Evolutionary conservation across 2,888 invertebrate genomes (phyloP), one percentile per base, ranked within the genome.

Genomic region (Leptinotarsa tumamoca): DNA sequence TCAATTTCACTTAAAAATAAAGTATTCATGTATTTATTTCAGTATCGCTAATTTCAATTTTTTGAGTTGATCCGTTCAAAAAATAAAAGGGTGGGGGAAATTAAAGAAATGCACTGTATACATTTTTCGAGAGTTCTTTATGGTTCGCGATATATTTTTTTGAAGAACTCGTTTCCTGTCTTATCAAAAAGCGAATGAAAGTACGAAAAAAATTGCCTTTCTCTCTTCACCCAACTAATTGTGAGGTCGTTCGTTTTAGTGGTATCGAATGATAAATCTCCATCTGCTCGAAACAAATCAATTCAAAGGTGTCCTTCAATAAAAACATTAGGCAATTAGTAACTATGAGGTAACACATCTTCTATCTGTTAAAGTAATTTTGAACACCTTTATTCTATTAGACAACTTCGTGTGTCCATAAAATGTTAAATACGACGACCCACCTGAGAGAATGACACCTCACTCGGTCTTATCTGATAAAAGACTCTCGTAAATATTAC

Each of bases 401-500:
- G 84, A 82, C 76, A 79, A 76, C 79, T 79, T 75, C 81, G 79
- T 80, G 78, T 72, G 81, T 78, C 84, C 80, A 83, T 85, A 84
- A 85, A 85, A 83, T 76, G 83, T 84, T 84, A 84, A 85, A 84
- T 84, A 84, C 83, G 82, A 79, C 80, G 78, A 80, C 83, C 86
- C 85, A 85, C 85, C 85, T 83, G 84, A 81, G 81, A 77, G 81
- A 77, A 78, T 80, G 84, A 85, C 85, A 85, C 85, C 84, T 86
- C 80, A 81, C 81, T 81, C 79, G 80, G 70, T 70, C 80, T 83
- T 85, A 85, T 85, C 85, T 81, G 85, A 85, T 85, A 80, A 81
- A 82, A 78, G 78, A 78, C 79, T 80, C 81, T 82, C 85, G 84
- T 85, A 85, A 85, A 85, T 85, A 84, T 84, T 14, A 63, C 63